phyloP scores from a whole-genome alignment of 30 jellyfish, hydroid and myxozoan species.

The Turritopsis dohrnii region DNA sequence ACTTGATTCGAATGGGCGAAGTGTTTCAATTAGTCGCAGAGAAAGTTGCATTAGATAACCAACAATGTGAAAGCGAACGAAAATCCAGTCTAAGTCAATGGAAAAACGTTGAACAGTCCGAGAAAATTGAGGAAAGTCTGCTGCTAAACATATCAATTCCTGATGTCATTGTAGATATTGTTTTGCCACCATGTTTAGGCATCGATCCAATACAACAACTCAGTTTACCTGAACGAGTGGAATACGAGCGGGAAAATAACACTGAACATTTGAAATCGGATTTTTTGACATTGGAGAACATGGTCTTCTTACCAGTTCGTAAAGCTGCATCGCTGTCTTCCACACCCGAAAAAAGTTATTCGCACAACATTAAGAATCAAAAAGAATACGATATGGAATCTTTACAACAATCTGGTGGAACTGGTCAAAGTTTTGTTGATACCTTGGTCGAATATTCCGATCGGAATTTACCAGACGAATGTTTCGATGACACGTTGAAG shows the following conservation, averaged over 20 bases:
- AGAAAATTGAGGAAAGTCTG: background rate
- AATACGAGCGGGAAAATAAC: background rate
- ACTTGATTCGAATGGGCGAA: constrained; percentile 73
- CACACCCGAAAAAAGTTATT: background rate
- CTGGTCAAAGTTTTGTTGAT: background rate
- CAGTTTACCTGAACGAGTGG: constrained; percentile 26
- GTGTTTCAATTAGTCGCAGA: constrained; percentile 51
- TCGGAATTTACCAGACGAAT: background rate
- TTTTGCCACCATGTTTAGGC: constrained; percentile 65
- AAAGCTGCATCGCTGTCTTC: background rate
- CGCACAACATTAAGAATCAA: background rate
- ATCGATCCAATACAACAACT: constrained; percentile 41
- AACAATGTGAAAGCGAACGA: constrained; percentile 25
- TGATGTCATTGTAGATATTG: constrained; percentile 49
- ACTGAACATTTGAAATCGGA: background rate
- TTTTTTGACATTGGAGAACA: background rate
- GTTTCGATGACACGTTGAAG: constrained; percentile 6
- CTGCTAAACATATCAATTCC: constrained; percentile 57
- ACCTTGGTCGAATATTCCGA: background rate
- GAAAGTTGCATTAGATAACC: constrained; percentile 46
- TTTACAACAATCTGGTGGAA: background rate
- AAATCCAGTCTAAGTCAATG: background rate
- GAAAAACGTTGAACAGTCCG: background rate
- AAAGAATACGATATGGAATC: background rate
- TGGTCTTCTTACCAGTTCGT: background rate